Evolutionary conservation across 2,113 vertebrate species (phyloP).

Genomic region (Brachyistius frenatus): DNA sequence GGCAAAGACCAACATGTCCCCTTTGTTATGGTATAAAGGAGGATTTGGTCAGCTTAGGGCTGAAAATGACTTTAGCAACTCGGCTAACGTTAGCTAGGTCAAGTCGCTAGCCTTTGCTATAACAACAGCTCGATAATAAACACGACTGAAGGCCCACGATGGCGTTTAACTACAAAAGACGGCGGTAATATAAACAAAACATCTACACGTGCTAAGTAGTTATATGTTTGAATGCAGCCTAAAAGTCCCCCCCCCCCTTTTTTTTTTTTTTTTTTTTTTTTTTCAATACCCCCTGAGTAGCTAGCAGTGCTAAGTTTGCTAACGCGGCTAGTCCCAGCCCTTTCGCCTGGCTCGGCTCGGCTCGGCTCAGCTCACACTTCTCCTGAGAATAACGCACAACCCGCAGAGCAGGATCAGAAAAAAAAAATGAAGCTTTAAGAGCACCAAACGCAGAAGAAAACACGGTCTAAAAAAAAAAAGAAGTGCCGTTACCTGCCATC

Average conservation of each 20-base stretch:
- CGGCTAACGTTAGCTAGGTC: slow-evolving; percentile 74
- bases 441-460: slow-evolving; percentile 20
- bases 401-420: accelerated
- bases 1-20: slow-evolving; percentile 27
- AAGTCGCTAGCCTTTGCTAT: slow-evolving; percentile 67
- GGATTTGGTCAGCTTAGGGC: slow-evolving; percentile 77
- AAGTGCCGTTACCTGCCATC: slow-evolving; percentile 86
- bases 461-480: slow-evolving; percentile 43
- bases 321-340: slow-evolving; percentile 69
- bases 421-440: accelerated
- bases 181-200: neutral
- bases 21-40: slow-evolving; percentile 63
- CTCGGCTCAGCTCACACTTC: slow-evolving; percentile 42
- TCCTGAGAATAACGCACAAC: neutral
- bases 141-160: accelerated
- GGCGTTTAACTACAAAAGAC: neutral
- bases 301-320: slow-evolving; percentile 71
- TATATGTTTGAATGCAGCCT: neutral
- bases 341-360: slow-evolving; percentile 65
- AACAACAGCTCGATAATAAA: slow-evolving; percentile 61
- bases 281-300: slow-evolving; percentile 51
- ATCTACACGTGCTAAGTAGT: neutral
- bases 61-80: slow-evolving; percentile 76
- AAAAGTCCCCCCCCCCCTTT: slow-evolving; percentile 10
- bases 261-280: too few relatives aligned